Conservation (phyloP, 2,888 invertebrate genomes). For the Chrysodeixis includens region DNA sequence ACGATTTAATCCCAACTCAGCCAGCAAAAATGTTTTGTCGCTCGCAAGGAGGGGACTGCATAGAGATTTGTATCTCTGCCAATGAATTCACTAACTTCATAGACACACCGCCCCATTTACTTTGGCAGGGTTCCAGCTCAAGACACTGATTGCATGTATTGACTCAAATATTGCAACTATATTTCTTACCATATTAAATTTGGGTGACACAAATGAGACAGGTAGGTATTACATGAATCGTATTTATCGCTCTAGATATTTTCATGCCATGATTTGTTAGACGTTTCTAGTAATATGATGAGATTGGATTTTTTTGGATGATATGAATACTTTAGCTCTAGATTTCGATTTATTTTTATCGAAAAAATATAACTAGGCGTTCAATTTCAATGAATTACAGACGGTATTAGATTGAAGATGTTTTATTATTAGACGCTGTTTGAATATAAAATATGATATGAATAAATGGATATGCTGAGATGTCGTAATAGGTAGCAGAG, state of each 20-base stretch:
- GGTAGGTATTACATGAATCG: slow-evolving; percentile 48
- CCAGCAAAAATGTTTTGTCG: slow-evolving; percentile 25
- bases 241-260: slow-evolving; percentile 37
- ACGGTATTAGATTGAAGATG: too few relatives aligned
- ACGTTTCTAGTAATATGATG: slow-evolving; percentile 1
- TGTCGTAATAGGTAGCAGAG: too few relatives aligned
- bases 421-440: too few relatives aligned
- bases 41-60: slow-evolving; percentile 24
- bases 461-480: too few relatives aligned
- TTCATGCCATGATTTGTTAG: background rate
- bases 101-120: slow-evolving; percentile 66
- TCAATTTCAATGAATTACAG: background rate
- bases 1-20: slow-evolving; percentile 5
- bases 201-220: slow-evolving; percentile 57
- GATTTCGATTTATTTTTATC: background rate
- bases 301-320: background rate
- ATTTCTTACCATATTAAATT: slow-evolving; percentile 74
- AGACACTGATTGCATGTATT: slow-evolving; percentile 78
- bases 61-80: slow-evolving; percentile 73
- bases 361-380: background rate
- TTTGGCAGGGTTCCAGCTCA: slow-evolving; percentile 73
- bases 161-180: slow-evolving; percentile 75
- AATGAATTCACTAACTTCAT: slow-evolving; percentile 77
- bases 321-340: background rate
- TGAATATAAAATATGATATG: too few relatives aligned